Base-by-base conservation (phyloP, 2,797 vertebrate genomes). In the Coreius guichenoti region DNA sequence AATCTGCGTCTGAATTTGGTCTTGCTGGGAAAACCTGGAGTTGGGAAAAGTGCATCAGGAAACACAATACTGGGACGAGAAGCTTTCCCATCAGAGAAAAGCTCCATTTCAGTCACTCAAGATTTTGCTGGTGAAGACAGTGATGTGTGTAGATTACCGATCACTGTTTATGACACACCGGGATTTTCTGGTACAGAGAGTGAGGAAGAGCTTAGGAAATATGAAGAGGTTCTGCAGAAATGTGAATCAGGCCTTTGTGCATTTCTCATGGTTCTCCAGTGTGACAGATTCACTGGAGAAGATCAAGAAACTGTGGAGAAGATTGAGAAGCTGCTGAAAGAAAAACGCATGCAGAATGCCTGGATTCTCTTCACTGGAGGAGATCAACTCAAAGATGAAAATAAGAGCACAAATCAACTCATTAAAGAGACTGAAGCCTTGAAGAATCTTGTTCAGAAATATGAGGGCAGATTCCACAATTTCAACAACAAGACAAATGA, bases 341-440 rank as follows among this genome's bases (percentile, higher is more conserved):
- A 29, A 39, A 4, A 21, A 3, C 68, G 54, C 5, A 4, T 73
- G n/a, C 8, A 82, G 13, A 83, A 68, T 5, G 9, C 68, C 54
- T 83, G 81, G 81, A 83, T 74, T 58, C 54, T 83, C 36, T 83
- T 83, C 39, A 83, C 81, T 4, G 5, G 70, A 54, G 39, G 3
- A 36, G 31, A 33, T 0, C 23, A 61, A 69, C 70, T 73, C 19
- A 54, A 29, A 0, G 3, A 82, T 8, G 33, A 43, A 29, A 33
- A 74, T 0, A 63, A 13, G 47, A 82, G 49, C 5, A 43, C 73
- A 39, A 54, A 61, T 4, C 3, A 73, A 12, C 19, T 72, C 21
- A 82, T 82, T 23, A 1, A 9, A 0, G 21, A 56, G 8, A 21
- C 7, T 23, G 54, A 23, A 56, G 8, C 54, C 7, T 23, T 56